A percentile compares a stretch with the other conserved stretches of the same genome.
phyloP scores from a whole-genome alignment of 2,888 invertebrate species.

The Seladonia tumulorum region DNA sequence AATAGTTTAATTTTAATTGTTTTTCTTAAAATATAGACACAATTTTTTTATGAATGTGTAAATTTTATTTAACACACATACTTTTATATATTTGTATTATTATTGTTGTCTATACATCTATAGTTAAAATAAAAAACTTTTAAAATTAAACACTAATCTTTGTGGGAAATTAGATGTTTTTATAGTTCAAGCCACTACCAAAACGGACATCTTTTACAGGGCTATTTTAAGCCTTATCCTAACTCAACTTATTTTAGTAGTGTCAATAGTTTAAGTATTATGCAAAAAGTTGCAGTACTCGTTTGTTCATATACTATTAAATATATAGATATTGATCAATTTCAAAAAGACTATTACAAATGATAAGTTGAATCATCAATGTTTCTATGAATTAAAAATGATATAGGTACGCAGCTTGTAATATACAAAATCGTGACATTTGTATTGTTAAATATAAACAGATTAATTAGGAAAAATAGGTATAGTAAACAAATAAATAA shows the following conservation, averaged over 20 bases:
- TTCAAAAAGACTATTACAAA: not conserved
- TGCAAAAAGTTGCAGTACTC: conserved; percentile 28
- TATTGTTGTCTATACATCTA: not conserved
- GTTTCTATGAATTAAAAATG: not conserved
- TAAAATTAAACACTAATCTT: not conserved
- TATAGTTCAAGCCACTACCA: conserved; percentile 42
- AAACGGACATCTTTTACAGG: conserved; percentile 54
- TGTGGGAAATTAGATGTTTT: conserved; percentile 37
- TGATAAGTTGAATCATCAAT: not conserved
- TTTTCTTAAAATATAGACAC: not conserved
- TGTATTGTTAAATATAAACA: not conserved
- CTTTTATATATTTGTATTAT: not conserved
- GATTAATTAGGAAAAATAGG: not conserved
- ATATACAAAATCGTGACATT: conserved; percentile 25
- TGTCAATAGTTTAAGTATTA: conserved; percentile 51
- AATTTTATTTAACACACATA: not conserved
- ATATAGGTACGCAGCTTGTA: not conserved
- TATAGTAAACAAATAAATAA: not conserved
- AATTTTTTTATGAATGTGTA: not conserved
- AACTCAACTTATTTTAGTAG: conserved; percentile 67
- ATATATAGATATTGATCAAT: not conserved
- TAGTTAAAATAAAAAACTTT: not conserved
- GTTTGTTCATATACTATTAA: not conserved
- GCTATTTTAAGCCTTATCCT: conserved; percentile 61
- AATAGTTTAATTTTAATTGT: no score